These are phyloP conservation scores for Chrysina gloriosa DNA, from an alignment of 2,888 invertebrate genomes.

Conservation along the genomic window DNA sequence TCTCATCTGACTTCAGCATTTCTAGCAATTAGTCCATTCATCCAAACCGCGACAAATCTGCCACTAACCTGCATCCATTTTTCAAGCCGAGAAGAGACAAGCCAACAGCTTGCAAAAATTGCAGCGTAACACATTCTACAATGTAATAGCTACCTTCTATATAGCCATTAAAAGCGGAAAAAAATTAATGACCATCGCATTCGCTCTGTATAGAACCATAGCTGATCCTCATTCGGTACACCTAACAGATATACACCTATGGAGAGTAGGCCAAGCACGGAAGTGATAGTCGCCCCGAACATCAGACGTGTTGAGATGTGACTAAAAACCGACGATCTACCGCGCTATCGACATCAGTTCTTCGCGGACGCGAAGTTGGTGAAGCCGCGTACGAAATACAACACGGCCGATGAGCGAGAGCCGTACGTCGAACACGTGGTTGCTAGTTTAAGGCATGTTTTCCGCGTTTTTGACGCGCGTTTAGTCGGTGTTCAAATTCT, in stretches of 20 bases:
- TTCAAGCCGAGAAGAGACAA: not conserved
- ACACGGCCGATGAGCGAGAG: not conserved
- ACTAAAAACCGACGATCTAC: constrained; percentile 49
- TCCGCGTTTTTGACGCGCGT: not conserved
- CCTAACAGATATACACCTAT: not conserved
- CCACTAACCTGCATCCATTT: constrained; percentile 23
- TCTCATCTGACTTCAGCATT: no score
- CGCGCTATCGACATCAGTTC: constrained; percentile 52
- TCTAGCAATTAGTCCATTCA: not conserved
- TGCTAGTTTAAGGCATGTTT: not conserved
- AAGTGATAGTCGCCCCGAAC: constrained; percentile 46
- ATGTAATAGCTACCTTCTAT: constrained; percentile 27
- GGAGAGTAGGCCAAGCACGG: constrained; percentile 51
- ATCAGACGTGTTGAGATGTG: constrained; percentile 57
- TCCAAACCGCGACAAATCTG: not conserved
- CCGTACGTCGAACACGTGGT: no score
- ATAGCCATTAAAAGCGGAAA: constrained; percentile 25
- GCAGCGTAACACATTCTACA: constrained; percentile 32
- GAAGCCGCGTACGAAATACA: not conserved
- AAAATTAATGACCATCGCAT: constrained; percentile 25
- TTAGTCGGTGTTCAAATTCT: no score
- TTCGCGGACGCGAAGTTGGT: constrained; percentile 44
- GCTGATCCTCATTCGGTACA: not conserved
- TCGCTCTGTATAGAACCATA: not conserved
- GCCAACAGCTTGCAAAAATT: not conserved